Base-by-base conservation (phyloP, 2,113 vertebrate species). In the Spea bombifrons region DNA sequence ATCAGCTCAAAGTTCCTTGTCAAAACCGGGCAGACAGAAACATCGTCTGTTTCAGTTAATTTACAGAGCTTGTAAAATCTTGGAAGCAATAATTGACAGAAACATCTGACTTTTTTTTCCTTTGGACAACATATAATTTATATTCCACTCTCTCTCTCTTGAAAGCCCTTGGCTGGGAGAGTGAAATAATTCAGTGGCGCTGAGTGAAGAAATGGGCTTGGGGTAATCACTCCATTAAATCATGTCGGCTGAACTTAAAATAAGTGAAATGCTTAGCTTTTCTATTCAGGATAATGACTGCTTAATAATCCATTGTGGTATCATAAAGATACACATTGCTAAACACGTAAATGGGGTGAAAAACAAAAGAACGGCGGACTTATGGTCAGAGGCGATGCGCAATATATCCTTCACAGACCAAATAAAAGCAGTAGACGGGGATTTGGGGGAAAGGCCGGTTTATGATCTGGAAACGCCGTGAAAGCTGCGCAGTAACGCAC, bases 11-110 rank as follows among this genome's bases (percentile, higher is more conserved):
- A 85, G 70, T 89, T 85, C 50, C 83, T 83, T 75, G 59, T 87
- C 84, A 84, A 86, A 88, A 76, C 80, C 43, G 78, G 74, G 77
- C 81, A 86, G 59, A 49, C 75, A 83, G 77, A 76, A 80, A 5
- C 59, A 71, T 52, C 65, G 66, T 75, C 78, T 48, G 61, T 0
- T 87, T 83, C 76, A 83, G 74, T 87, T 88, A 86, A 91, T 90
- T 89, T 88, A 88, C 82, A 85, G 76, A 83, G 82, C 84, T 84
- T 90, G 78, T 84, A 88, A 90, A 88, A 88, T 81, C 82, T 83
- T 80, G 68, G 74, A 86, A 88, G 81, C 15, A 84, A 79, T 81
- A 86, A 90, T 84, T 84, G 87, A 91, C 84, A 88, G 82, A 87
- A 86, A 81, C 59, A 78, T 88, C 82, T 48, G 83, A 84, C 84